Base-by-base conservation (phyloP, 2,888 invertebrate species). In the Tetrapedia diversipes region DNA sequence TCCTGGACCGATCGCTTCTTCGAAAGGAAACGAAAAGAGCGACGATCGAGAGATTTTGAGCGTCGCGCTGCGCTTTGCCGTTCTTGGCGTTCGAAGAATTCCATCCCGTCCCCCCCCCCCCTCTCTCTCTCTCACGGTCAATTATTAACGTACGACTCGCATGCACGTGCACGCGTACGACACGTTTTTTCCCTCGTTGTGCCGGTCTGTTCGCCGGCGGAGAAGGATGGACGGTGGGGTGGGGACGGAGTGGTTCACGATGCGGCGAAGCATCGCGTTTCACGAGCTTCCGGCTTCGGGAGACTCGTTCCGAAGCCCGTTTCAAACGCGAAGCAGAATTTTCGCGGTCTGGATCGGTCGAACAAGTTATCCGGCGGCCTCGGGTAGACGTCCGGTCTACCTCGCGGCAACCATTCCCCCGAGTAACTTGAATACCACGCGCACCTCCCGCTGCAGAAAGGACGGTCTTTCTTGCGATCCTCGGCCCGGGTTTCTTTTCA, bases 341-440 rank as follows among this genome's bases (percentile, higher is more conserved):
- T 70, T 79, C 66, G 53, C 61, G 54, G 45, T n/a, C 41, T 7
- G 10, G 53, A 53, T 53, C 41, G 54, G n/a, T 14, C 61, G 61
- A 65, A 19, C 68, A 67, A 61, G 56, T 72, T 68, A 65, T 74
- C 51, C 63, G 34, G 45, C 41, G 54, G 27, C 51, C 51, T 71
- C 66, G 63, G 72, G 72, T 59, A 68, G 53, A 19, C 45, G 32
- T 32, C 22, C 39, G 56, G 47, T 19, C 7, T 27, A 6, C 45
- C 41, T 64, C 73, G 64, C 59, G 41, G 74, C 59, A 43, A 57
- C 79, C 71, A 75, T 72, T 53, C 73, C 79, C 79, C 80, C 78
- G 80, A 80, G 79, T 86, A 86, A 86, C 71, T 66, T 79, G 84
- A 86, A 86, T 86, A 78, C 84, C 54, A 45, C 67, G 59, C 60